Conservation (phyloP, 2,113 vertebrate species). For the Myiozetetes cayanensis region DNA sequence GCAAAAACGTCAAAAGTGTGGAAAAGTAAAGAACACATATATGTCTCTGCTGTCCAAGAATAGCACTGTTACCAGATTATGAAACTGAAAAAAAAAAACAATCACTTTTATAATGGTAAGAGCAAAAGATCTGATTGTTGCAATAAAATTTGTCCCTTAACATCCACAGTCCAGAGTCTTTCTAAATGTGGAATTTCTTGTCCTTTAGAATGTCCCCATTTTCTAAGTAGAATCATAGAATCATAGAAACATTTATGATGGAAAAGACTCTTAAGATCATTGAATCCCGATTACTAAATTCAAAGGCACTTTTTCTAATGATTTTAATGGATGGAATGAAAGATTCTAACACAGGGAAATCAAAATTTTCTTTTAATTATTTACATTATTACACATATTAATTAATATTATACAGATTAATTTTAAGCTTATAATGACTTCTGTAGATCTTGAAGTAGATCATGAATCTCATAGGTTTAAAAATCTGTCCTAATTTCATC, state of each 20-base stretch:
- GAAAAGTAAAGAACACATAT: not conserved
- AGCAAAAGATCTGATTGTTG: not conserved
- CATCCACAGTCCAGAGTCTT: not conserved
- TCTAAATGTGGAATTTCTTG: not conserved
- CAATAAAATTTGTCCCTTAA: not conserved
- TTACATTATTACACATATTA: not conserved
- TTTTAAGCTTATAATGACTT: not conserved
- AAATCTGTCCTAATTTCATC: not conserved
- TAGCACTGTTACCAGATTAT: not conserved
- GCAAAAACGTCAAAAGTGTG: not conserved
- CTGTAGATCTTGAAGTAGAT: not conserved
- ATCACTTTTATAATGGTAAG: not conserved
- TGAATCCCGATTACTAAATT: not conserved
- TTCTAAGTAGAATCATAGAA: not conserved
- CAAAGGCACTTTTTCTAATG: not conserved
- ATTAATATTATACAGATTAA: not conserved
- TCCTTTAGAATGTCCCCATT: accelerated
- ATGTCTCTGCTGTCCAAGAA: not conserved
- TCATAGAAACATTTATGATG: not conserved
- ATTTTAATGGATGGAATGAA: not conserved
- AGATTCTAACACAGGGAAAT: not conserved
- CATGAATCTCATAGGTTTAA: not conserved
- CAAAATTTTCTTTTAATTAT: not conserved
- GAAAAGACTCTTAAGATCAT: not conserved
- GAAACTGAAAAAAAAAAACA: not conserved